These are phyloP conservation scores for Mamestra configurata DNA, from an alignment of 1,140 invertebrate species.

Conservation along the genomic window DNA sequence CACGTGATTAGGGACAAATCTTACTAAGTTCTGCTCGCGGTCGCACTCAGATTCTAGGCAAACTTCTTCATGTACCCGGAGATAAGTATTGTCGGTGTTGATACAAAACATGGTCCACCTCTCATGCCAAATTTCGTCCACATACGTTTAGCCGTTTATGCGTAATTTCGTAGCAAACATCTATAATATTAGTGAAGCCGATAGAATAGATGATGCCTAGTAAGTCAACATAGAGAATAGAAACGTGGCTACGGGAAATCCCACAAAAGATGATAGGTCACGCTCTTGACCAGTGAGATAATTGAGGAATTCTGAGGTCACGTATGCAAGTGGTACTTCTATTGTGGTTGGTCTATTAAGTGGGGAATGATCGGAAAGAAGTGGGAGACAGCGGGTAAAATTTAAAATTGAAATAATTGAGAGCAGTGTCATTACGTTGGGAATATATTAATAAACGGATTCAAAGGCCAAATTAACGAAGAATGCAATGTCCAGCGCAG, in stretches of 20 bases:
- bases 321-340: neutral
- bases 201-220: neutral
- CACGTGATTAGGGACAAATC: neutral
- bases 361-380: neutral
- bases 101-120: neutral
- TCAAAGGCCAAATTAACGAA: neutral
- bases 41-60: neutral
- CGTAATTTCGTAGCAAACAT: too few relatives aligned
- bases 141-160: too few relatives aligned
- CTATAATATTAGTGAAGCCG: neutral
- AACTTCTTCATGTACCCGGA: neutral
- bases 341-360: neutral
- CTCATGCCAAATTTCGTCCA: neutral
- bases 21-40: neutral
- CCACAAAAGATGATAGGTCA: constrained; percentile 1
- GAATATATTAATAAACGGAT: neutral
- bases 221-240: neutral
- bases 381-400: too few relatives aligned
- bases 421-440: neutral
- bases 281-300: neutral
- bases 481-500: neutral
- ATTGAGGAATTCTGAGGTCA: neutral
- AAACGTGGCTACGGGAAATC: neutral
- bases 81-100: neutral
- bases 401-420: too few relatives aligned